phyloP scores from a whole-genome alignment of 2,797 vertebrate species.

The Cossypha niveicapilla region DNA sequence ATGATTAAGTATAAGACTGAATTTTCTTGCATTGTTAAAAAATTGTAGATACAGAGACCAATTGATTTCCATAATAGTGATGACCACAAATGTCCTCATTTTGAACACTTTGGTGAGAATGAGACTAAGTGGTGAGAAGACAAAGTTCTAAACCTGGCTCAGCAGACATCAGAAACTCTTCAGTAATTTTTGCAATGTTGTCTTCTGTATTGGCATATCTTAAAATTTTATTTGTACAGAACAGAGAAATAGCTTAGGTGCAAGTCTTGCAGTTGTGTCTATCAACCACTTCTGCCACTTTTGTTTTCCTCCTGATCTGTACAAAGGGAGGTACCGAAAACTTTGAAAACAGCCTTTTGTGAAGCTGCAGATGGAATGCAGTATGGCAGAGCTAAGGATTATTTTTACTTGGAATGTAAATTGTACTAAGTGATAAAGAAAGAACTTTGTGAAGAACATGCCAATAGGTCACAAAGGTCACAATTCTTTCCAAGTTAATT shows the following conservation, averaged over 20 bases:
- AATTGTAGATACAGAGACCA: not conserved
- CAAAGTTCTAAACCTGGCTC: not conserved
- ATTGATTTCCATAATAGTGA: not conserved
- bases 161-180: not conserved
- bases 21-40: not conserved
- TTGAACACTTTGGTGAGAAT: not conserved
- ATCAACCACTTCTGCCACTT: not conserved
- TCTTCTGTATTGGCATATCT: not conserved
- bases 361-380: not conserved
- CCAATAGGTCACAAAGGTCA: not conserved
- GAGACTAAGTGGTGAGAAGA: not conserved
- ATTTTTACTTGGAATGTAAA: not conserved
- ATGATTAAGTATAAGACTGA: not conserved
- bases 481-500: not conserved
- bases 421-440: not conserved
- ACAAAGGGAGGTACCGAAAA: not conserved
- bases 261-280: not conserved
- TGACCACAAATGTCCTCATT: not conserved
- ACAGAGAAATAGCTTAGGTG: not conserved
- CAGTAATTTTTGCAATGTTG: not conserved
- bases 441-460: not conserved
- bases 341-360: not conserved
- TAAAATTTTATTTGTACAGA: not conserved
- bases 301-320: not conserved
- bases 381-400: not conserved